Conservation (phyloP, 2,113 vertebrate species). For the Piprites chloris region DNA sequence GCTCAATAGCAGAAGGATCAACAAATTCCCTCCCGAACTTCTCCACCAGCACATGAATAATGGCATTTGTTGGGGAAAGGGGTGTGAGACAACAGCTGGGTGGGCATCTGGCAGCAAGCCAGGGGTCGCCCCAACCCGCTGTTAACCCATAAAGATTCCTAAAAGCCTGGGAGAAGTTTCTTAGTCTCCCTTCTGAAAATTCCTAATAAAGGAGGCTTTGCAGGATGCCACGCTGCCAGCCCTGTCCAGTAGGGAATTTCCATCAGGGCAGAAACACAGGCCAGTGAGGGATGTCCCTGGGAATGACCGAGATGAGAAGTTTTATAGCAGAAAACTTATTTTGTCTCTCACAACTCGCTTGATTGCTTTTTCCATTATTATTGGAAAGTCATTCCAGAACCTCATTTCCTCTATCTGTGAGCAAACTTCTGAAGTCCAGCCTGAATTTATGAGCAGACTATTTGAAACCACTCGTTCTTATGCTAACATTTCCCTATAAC, state of each 20-base stretch:
- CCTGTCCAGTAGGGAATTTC: background rate
- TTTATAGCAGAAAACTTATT: background rate
- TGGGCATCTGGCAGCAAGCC: background rate
- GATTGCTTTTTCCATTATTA: constrained; percentile 34
- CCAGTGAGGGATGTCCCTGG: background rate
- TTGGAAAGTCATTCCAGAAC: constrained; percentile 26
- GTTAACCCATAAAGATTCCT: background rate
- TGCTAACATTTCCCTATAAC: constrained; percentile 24
- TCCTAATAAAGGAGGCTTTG: background rate
- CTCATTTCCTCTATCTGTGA: constrained; percentile 46
- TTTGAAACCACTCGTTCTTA: constrained; percentile 32
- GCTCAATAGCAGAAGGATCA: background rate
- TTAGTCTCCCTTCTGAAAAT: background rate
- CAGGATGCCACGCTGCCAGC: background rate
- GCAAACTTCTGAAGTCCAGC: constrained; percentile 27
- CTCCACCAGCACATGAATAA: background rate
- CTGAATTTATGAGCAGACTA: constrained; percentile 37
- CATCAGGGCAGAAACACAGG: background rate
- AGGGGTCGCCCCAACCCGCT: background rate
- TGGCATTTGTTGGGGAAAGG: background rate
- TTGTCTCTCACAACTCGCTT: background rate
- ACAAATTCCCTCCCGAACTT: background rate
- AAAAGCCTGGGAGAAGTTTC: background rate
- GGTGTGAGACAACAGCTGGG: background rate
- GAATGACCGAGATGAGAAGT: background rate